Evolutionary conservation across 1,140 invertebrate species (phyloP), one percentile per base, ranked within the genome.

Genomic region (Sycobia sp.): DNA sequence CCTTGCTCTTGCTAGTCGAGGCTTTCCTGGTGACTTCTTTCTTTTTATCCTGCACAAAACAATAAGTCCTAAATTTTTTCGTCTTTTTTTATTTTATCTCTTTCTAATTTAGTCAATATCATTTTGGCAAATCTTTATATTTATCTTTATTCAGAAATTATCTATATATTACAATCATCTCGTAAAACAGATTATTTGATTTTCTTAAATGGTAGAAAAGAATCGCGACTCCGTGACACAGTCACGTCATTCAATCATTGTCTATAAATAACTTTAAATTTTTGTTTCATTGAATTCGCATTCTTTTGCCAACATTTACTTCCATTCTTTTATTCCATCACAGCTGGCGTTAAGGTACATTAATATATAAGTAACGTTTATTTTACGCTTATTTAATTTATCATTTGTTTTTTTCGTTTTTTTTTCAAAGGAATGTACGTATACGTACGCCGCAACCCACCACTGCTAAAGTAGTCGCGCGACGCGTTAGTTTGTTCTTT

Each of bases 31-130:
- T 66, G 64, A 54, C 66, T 56, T 68, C 58, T 66, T 29, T 65
- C 56, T 71, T 70, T 67, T 70, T 74, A 65, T 70, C 75, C 74
- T 76, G 74, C 71, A 73, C 74, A 78, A 73, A 73, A 76, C 67
- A 73, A 75, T 23, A 59, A 62, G 29, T 38, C 51, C 32, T 62
- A 43, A 50, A 62, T 62, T 14, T 61, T 54, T 61, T 39, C 18
- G 36, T 23, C 44, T 27, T 39, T 54, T 64, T 43, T 25, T 54
- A 25, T 43, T 41, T 9, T 53, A 18, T 14, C 27, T 18, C 23
- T 34, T 27, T 8, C 41, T 29, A n/a, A 44, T 51, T 36, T 23
- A 29, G 16, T 44, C n/a, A 32, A 10, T 32, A 44, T 0, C 9
- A 32, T 29, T 59, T 59, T 59, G 16, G 14, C 58, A 32, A 29